Evolutionary conservation across 2,113 vertebrate species (phyloP).

Genomic region (Oceanites oceanicus): DNA sequence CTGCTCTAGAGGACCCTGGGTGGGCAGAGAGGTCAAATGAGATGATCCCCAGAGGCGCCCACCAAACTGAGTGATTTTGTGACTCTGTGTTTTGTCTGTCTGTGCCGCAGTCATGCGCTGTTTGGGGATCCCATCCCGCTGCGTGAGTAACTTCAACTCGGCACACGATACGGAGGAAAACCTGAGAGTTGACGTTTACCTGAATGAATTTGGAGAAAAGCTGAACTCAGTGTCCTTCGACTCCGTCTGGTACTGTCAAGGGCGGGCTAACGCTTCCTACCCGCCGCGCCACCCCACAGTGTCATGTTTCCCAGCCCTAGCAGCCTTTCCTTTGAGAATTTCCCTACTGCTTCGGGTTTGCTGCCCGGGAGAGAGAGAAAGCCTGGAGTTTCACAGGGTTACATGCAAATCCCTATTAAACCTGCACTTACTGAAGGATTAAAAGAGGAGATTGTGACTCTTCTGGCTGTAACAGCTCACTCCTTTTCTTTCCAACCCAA

Average conservation of each 20-base stretch:
- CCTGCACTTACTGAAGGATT: background rate
- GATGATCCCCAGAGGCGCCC: too few species aligned
- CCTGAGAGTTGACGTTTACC: slow-evolving; percentile 62
- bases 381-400: background rate
- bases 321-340: background rate
- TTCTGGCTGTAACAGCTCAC: background rate
- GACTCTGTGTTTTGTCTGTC: background rate
- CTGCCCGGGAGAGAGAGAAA: background rate
- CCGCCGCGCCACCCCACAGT: rapidly evolving
- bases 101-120: slow-evolving; percentile 72
- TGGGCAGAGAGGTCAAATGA: background rate
- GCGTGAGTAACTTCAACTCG: slow-evolving; percentile 67
- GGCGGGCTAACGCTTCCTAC: rapidly evolving
- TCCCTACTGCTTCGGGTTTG: background rate
- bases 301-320: background rate
- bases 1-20: background rate
- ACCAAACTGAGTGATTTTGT: background rate
- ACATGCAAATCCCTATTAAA: background rate
- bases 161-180: slow-evolving; percentile 74
- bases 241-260: slow-evolving; percentile 66
- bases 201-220: slow-evolving; percentile 43
- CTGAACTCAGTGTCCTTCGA: background rate
- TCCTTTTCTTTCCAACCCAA: background rate
- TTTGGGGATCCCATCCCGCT: slow-evolving; percentile 71
- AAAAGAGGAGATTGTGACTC: rapidly evolving